Conservation (phyloP, 2,113 vertebrate species). For the Opisthocomus hoazin region DNA sequence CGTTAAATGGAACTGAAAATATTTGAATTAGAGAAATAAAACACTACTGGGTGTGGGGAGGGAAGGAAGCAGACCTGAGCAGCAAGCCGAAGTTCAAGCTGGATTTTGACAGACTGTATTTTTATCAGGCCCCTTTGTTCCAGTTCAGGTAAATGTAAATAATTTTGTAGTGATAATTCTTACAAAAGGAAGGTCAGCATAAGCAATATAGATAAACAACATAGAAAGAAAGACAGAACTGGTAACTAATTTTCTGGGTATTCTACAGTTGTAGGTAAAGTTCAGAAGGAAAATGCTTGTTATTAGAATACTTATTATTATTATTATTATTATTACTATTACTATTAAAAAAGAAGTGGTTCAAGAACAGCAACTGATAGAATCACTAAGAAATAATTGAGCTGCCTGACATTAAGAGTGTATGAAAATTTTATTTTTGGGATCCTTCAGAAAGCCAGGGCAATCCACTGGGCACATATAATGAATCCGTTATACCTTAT, state of each 20-base stretch:
- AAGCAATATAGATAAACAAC: not conserved
- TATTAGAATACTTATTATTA: not conserved
- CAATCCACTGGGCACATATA: not conserved
- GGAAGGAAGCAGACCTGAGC: not conserved
- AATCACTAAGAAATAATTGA: not conserved
- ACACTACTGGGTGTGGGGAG: not conserved
- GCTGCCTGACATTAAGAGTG: not conserved
- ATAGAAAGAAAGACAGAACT: not conserved
- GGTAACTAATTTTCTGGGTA: not conserved
- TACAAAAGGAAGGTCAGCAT: not conserved
- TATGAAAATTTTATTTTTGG: not conserved
- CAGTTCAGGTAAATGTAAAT: not conserved
- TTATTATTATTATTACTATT: too few species aligned
- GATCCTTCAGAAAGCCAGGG: not conserved
- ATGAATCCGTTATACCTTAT: not conserved
- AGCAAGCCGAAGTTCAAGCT: not conserved
- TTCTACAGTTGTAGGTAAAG: not conserved
- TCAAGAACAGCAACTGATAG: not conserved
- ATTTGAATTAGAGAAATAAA: not conserved
- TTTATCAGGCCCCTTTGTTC: not conserved
- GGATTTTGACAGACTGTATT: not conserved
- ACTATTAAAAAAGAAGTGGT: not conserved
- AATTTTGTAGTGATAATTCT: not conserved
- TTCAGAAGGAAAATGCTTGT: not conserved
- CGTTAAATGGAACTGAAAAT: conserved; percentile 13